Base-by-base conservation (phyloP, 2,888 invertebrate genomes). In the Zelleria hepariella region DNA sequence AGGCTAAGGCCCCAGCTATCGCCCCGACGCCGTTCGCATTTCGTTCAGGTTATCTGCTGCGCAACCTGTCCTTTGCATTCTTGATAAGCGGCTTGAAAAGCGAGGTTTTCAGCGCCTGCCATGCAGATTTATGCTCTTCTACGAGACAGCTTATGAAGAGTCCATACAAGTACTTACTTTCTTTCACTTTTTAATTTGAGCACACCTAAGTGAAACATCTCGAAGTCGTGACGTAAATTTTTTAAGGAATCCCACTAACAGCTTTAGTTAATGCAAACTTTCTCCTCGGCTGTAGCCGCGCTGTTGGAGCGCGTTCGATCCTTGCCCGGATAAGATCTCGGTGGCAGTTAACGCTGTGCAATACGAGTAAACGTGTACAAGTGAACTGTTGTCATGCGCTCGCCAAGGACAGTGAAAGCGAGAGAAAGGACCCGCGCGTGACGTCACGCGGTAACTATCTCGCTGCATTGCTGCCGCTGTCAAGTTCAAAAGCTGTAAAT, bases 341-440 rank as follows among this genome's bases (percentile, higher is more conserved):
- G 59, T 62, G 62, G 61, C 61, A 62, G 51, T 55, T 57, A 62
- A 26, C 20, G 49, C 42, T 48, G 57, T 57, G 57, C 57, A 57
- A 25, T 57, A 20, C 42, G 32, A 7, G 8, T 32, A 26, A n/a
- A 42, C 42, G 21, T 56, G 24, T 57, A 57, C 57, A 57, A 48
- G 48, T 48, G 3, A 48, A 57, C 24, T 48, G 24, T 56, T 42
- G n/a, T 21, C 15, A 42, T 27, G 3, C 68, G 70, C 68, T 73
- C 67, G 75, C 75, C 80, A 86, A 86, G 86, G 86, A 84, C 80
- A 74, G 86, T 77, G 86, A 87, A 87, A 87, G 86, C 66, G 68
- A 77, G 81, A 77, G 83, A 85, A 83, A 84, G 82, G 84, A 82
- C 79, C 73, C 75, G 74, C 73, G 71, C 69, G 62, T 75, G 75